These are phyloP conservation scores for Calidris pugnax DNA, from an alignment of 2,113 vertebrate genomes.

Conservation along the genomic window DNA sequence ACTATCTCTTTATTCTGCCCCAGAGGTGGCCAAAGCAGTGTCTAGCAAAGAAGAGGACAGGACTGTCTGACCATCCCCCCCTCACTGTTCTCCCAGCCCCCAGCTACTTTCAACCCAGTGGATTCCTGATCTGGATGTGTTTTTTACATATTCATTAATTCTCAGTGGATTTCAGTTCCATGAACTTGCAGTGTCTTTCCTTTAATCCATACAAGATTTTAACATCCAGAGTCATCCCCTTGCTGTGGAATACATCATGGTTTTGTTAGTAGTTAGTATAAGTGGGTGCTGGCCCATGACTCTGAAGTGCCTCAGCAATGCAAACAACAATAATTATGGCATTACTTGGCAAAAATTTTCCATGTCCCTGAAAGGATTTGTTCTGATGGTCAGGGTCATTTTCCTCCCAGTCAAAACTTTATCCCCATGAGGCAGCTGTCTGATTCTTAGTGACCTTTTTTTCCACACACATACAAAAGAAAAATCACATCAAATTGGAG, in stretches of 20 bases:
- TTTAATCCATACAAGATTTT: not conserved
- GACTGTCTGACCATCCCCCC: not conserved
- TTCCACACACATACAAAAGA: not conserved
- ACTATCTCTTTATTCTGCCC: not conserved
- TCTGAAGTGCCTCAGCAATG: not conserved
- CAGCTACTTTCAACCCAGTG: not conserved
- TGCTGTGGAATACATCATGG: not conserved
- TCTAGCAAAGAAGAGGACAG: not conserved
- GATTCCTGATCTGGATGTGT: not conserved
- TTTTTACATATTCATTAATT: not conserved
- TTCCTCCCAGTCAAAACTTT: constrained; percentile 19
- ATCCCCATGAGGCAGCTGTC: not conserved
- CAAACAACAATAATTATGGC: not conserved
- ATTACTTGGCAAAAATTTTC: constrained; percentile 14
- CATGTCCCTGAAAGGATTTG: not conserved
- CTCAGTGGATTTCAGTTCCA: not conserved
- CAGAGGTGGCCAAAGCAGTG: not conserved
- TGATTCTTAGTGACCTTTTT: not conserved
- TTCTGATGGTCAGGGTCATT: constrained; percentile 14
- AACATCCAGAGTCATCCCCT: not conserved
- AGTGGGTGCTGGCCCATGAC: not conserved
- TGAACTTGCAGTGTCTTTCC: not conserved
- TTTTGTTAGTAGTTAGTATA: not conserved
- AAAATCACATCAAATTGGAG: not conserved
- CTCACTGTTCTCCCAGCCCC: not conserved